Evolutionary conservation across 2,797 vertebrate genomes (phyloP).

Genomic region (Fundulus diaphanus): DNA sequence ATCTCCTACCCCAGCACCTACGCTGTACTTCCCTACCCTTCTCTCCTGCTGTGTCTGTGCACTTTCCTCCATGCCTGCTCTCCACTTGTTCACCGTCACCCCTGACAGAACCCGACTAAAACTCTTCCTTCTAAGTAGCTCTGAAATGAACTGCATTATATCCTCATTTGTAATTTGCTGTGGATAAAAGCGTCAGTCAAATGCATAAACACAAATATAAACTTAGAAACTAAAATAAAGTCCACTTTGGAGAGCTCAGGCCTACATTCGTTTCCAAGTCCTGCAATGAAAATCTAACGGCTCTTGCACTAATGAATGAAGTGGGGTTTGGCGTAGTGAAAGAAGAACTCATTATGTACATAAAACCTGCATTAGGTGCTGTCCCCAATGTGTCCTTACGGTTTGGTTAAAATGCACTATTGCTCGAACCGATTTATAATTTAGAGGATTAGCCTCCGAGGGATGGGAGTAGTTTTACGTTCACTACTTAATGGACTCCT

Average conservation of each 20-base stretch:
- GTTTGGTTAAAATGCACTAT: conserved; percentile 3
- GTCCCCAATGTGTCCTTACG: not conserved
- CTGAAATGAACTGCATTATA: not conserved
- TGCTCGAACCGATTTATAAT: conserved; percentile 1
- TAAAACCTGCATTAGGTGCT: not conserved
- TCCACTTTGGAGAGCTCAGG: too few species aligned
- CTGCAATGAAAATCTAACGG: not conserved
- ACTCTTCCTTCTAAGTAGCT: not conserved
- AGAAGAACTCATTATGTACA: not conserved
- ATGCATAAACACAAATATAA: not conserved
- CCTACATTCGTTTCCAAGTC: not conserved
- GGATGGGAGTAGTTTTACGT: not conserved
- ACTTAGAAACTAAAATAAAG: not conserved
- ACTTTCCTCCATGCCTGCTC: not conserved
- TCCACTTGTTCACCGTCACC: not conserved
- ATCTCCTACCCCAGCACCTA: not conserved
- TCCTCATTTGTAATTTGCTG: not conserved
- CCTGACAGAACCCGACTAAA: not conserved
- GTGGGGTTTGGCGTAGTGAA: not conserved
- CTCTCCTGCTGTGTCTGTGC: not conserved
- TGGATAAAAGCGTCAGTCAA: not conserved
- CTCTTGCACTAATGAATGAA: not conserved
- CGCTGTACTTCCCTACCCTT: not conserved
- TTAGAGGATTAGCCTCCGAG: not conserved
- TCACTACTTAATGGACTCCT: conserved; percentile 3